Evolutionary conservation across 2,113 vertebrate genomes (phyloP), one percentile per base, ranked within the genome.

Genomic region (Cryptotis parvus): DNA sequence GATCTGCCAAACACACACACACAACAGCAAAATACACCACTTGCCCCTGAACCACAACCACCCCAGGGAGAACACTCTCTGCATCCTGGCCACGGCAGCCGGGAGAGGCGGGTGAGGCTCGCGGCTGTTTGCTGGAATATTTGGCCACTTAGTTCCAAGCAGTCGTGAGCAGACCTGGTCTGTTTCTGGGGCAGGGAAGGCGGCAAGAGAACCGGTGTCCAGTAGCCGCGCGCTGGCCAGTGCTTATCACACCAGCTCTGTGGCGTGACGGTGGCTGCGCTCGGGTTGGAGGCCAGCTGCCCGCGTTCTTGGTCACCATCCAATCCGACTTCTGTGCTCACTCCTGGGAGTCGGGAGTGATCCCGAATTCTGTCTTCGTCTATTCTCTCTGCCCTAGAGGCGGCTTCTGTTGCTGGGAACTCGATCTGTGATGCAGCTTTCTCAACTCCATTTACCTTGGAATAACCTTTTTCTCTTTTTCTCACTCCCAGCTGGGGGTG

Each of bases 201-300:
- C 58, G 5, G 55, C 0, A 6, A 18, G 39, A 31, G 3, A 35
- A 63, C n/a, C 4, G n/a, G 22, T 3, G 52, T 10, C 68, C 22
- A 4, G 43, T 4, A 63, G 84, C 41, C 77, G 61, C 11, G 73
- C 69, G 33, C 63, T 73, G 15, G 77, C 0, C 2, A 69, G 29
- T 29, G 65, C 92, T 91, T 81, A 87, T 75, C 82, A 70, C 88
- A 90, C 93, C 6, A 18, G 85, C 76, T 90, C 73, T 41, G 39
- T 76, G 63, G 73, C 8, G 31, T 16, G 65, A 69, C 11, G 1
- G 16, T 26, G 84, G 84, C 87, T 39, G 58, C 37, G 66, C 66
- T 9, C 15, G 9, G 14, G 7, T 1, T 22, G 61, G 61, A 76
- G 85, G 92, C 93, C 31, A 24, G 65, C 26, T 22, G 89, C 77